Evolutionary conservation across 2,797 vertebrate species (phyloP).

Genomic region (Pangasius larnaudii): DNA sequence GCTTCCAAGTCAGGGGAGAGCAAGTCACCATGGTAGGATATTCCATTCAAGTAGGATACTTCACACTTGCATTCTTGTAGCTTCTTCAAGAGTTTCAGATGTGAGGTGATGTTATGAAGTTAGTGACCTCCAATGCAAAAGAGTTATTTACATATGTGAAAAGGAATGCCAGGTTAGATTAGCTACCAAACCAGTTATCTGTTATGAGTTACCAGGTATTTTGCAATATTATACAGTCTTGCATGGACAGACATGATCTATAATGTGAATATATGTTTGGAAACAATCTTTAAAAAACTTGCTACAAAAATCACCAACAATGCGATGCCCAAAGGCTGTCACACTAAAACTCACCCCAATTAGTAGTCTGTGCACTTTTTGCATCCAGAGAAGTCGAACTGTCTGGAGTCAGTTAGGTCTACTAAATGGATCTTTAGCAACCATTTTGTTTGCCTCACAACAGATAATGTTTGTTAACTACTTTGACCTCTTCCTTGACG

Average conservation of each 20-base stretch:
- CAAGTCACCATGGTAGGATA: background rate
- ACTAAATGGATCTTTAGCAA: background rate
- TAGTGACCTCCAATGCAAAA: background rate
- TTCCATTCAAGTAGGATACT: background rate
- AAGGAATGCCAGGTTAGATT: background rate
- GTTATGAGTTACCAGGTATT: background rate
- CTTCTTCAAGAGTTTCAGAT: background rate
- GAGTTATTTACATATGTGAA: background rate
- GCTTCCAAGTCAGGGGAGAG: background rate
- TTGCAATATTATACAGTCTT: background rate
- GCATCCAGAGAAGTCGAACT: background rate
- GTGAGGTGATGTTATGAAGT: background rate
- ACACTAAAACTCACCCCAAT: background rate
- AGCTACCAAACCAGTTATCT: background rate
- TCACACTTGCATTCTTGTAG: background rate
- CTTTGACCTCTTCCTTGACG: background rate
- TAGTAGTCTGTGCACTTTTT: background rate
- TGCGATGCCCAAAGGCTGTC: background rate
- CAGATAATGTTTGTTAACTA: background rate
- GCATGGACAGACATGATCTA: background rate
- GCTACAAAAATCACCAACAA: background rate
- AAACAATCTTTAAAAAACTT: background rate
- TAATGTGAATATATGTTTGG: background rate
- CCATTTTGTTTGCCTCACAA: background rate
- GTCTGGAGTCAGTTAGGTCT: background rate